phyloP scores from a whole-genome alignment of 2,113 vertebrate genomes.

The Aspiorhynchus laticeps region DNA sequence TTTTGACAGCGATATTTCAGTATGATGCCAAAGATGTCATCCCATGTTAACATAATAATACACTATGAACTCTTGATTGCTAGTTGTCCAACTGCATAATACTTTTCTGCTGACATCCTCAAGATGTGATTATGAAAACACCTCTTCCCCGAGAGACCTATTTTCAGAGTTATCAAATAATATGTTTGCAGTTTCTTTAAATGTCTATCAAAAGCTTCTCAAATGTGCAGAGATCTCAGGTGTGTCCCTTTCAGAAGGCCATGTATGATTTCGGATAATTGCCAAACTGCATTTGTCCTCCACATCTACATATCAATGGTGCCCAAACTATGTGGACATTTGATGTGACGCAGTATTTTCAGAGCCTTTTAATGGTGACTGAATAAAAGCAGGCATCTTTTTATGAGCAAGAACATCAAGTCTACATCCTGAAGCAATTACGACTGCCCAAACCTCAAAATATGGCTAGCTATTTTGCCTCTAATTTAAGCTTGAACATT shows the following conservation, averaged over 20 bases:
- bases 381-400: not conserved
- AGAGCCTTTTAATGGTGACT: not conserved
- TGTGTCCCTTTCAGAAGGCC: not conserved
- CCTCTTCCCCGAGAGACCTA: slow-evolving; percentile 7
- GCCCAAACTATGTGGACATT: not conserved
- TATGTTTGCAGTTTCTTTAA: not conserved
- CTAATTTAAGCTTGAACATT: not conserved
- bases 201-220: not conserved
- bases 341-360: not conserved
- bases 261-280: not conserved
- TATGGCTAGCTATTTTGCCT: not conserved
- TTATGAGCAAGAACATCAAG: not conserved
- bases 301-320: not conserved
- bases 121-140: slow-evolving; percentile 40
- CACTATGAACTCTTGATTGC: slow-evolving; percentile 21
- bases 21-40: slow-evolving; percentile 15
- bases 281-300: not conserved
- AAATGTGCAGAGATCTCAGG: not conserved
- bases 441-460: not conserved
- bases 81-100: slow-evolving; percentile 30
- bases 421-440: not conserved
- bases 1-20: slow-evolving; percentile 38
- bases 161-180: slow-evolving; percentile 24
- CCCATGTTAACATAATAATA: slow-evolving; percentile 37
- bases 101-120: slow-evolving; percentile 28